Evolutionary conservation across 2,113 vertebrate species (phyloP).

Genomic region (Spea multiplicata): DNA sequence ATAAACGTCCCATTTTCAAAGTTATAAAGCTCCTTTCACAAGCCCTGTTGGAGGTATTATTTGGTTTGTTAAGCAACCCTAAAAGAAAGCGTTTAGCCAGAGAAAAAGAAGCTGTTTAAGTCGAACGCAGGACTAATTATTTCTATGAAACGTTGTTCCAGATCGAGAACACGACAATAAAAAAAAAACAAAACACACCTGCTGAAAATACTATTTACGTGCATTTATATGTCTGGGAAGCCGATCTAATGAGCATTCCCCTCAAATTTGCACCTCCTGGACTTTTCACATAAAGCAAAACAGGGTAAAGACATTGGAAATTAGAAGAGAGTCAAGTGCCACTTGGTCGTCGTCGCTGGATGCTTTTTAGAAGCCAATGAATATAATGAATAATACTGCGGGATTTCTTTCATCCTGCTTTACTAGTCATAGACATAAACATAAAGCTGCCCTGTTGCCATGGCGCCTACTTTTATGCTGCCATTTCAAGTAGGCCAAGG

Average conservation of each 20-base stretch:
- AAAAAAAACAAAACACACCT: background rate
- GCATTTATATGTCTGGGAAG: conserved; percentile 32
- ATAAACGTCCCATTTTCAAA: too few species aligned
- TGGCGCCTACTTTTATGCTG: conserved; percentile 83
- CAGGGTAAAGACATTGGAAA: conserved; percentile 44
- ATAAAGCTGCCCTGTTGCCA: conserved; percentile 80
- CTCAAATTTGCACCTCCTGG: conserved; percentile 17
- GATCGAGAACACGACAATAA: background rate
- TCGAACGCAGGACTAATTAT: background rate
- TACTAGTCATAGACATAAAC: conserved; percentile 51
- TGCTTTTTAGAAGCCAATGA: conserved; percentile 42
- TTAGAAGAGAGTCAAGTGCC: conserved; percentile 46
- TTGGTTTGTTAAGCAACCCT: too few species aligned
- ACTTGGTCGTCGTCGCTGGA: conserved; percentile 42
- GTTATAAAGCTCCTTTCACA: too few species aligned
- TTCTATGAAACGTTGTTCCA: background rate
- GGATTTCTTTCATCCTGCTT: conserved; percentile 25
- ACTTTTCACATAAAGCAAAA: conserved; percentile 30
- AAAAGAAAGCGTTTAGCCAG: too few species aligned
- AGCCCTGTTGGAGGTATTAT: too few species aligned
- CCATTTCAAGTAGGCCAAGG: conserved; percentile 84
- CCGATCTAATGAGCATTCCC: background rate
- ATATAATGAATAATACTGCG: conserved; percentile 34
- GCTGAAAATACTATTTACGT: background rate
- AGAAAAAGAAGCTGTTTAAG: background rate